Evolutionary conservation across 2,888 invertebrate species (phyloP), one percentile per base, ranked within the genome.

Genomic region (Stegana nigrithorax): DNA sequence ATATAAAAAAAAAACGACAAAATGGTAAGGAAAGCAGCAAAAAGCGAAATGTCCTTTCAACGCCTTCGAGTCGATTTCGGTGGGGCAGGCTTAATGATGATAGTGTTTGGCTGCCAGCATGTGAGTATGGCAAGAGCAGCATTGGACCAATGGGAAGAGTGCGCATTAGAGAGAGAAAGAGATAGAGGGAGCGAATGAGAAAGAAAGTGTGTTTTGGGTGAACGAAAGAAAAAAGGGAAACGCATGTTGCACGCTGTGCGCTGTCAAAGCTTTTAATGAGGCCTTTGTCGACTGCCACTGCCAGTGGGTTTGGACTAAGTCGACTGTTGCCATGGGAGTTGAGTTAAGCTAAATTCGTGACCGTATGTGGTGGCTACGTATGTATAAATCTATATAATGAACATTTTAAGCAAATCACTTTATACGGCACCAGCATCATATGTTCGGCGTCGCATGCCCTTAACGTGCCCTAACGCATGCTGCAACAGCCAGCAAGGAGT

Each of bases 371-470:
- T n/a, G n/a, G n/a, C n/a, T n/a, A n/a, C 39, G 39, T 39, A 25
- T 47, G 36, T 55, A 32, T 55, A 55, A 55, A 55, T 55, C 32
- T 36, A 21, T 32, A 60, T 59, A 58, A 59, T 66, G 63, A 55
- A 58, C 66, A 63, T 60, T 60, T 66, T 60, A 58, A 66, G 63
- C 60, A 63, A 61, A 66, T 59, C 60, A 59, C 55, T 66, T 66
- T 50, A 61, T 63, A 61, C 58, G 60, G 23, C 42, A 32, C 17
- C 8, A 29, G 51, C 53, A 55, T 58, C 57, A 51, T 27, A 60
- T 58, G 51, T 39, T 44, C 4, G 44, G 25, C 56, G 25, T 50
- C 50, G 17, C 36, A 45, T 25, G 21, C 4, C 25, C 4, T 51
- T 19, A 14, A 27, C 29, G 51, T 25, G 32, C 47, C 25, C 25